Conservation (phyloP, 2,797 vertebrate species). For the Heteromormyrus szaboi region DNA sequence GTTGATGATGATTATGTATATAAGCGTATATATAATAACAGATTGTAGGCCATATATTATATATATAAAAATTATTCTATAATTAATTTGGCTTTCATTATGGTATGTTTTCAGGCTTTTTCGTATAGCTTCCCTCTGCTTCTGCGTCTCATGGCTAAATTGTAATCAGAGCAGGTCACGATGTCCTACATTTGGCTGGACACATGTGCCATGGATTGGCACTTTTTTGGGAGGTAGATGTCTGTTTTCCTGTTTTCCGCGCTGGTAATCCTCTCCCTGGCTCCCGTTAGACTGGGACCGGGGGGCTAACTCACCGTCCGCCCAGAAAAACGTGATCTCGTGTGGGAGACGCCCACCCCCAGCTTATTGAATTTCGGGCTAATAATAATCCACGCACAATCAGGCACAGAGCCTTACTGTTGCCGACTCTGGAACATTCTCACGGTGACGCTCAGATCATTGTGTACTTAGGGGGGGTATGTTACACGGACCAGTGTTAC, state of each 20-base stretch:
- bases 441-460: constrained; percentile 12
- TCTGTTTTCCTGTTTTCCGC: constrained; percentile 11
- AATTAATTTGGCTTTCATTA: background rate
- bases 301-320: constrained; percentile 60
- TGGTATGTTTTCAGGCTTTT: background rate
- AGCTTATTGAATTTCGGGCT: constrained; percentile 29
- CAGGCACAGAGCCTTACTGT: background rate
- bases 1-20: background rate
- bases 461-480: constrained; percentile 17
- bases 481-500: constrained; percentile 27
- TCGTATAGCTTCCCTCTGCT: background rate
- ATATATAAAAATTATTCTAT: background rate
- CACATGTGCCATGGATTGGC: background rate
- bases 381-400: constrained; percentile 25
- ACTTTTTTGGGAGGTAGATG: background rate
- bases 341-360: constrained; percentile 47
- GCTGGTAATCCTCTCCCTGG: constrained; percentile 49
- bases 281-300: constrained; percentile 45
- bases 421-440: constrained; percentile 3
- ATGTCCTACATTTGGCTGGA: constrained; percentile 1
- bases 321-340: constrained; percentile 39
- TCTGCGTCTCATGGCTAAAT: background rate
- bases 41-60: background rate
- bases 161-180: background rate
- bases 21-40: background rate